Evolutionary conservation across 2,888 invertebrate species (phyloP), one percentile per base, ranked within the genome.

Genomic region (Tinea pellionella): DNA sequence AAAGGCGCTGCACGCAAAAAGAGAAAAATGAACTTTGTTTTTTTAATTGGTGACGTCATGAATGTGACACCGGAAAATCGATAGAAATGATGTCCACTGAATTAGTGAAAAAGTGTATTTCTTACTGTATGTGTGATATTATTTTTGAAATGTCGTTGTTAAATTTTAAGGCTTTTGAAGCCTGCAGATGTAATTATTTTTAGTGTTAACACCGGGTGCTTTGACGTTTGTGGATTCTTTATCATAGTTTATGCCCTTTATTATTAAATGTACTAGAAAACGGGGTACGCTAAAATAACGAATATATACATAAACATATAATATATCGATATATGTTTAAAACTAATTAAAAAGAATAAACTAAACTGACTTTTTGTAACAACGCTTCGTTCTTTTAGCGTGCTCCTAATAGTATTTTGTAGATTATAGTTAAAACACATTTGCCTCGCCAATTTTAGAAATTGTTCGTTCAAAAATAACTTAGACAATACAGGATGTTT

Each of bases 171-270:
- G 85, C 85, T 86, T 85, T 66, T 80, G 79, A 84, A 82, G 86
- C 83, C 86, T 77, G 78, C 80, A 70, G 56, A 80, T 84, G 83
- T 85, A 83, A 29, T 47, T 37, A 37, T 37, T 47, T 77, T 81
- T 82, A 85, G 81, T 79, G 75, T 79, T 80, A 85, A 86, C 78
- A 81, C 80, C 85, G 83, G 87, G 87, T 87, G 87, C 87, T 87
- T 87, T 84, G 82, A 85, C 83, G 81, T 85, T 84, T 84, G 84
- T 84, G 85, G 83, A 85, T 75, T 81, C 78, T 81, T 72, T 60
- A 59, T 62, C 75, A 79, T 85, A 85, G 83, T 80, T 80, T 77
- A 74, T 69, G 74, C 61, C 63, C 24, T 24, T 24, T 24, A 62
- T 60, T 78, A 78, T 57, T 57, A 73, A 78, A 81, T 81, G 81